A percentile compares a stretch with the other conserved stretches of the same genome.
These are phyloP conservation scores for Holocentrus rufus DNA, from an alignment of 2,797 vertebrate genomes.

Conservation along the genomic window DNA sequence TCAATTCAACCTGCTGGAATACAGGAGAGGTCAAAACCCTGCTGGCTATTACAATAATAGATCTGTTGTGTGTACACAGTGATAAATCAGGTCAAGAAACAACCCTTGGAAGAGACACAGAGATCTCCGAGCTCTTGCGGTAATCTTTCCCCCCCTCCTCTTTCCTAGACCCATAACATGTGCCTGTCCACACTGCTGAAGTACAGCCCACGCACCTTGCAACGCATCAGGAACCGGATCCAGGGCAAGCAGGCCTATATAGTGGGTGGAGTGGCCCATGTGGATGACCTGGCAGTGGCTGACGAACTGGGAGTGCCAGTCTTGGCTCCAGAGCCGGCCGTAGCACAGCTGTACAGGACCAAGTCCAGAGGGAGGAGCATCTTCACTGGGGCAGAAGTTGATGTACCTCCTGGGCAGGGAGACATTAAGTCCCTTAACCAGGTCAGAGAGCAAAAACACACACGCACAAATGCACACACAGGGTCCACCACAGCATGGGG, in stretches of 20 bases:
- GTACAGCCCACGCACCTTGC: slow-evolving; percentile 88
- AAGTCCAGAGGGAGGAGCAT: slow-evolving; percentile 89
- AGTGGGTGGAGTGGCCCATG: slow-evolving; percentile 83
- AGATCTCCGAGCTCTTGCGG: slow-evolving; percentile 41
- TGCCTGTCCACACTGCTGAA: slow-evolving; percentile 88
- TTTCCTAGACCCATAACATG: slow-evolving; percentile 74
- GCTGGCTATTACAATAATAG: slow-evolving; percentile 93
- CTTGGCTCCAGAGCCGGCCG: slow-evolving; percentile 85
- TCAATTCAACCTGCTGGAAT: slow-evolving; percentile 98
- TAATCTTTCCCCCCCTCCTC: slow-evolving; percentile 32
- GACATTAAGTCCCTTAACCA: slow-evolving; percentile 83
- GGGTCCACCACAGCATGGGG: neutral
- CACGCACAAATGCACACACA: neutral
- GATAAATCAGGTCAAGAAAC: slow-evolving; percentile 80
- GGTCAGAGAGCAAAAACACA: slow-evolving; percentile 74
- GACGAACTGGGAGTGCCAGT: slow-evolving; percentile 87
- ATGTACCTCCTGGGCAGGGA: slow-evolving; percentile 82
- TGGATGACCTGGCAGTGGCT: slow-evolving; percentile 90
- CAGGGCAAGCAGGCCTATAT: slow-evolving; percentile 86
- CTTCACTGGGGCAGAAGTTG: slow-evolving; percentile 81
- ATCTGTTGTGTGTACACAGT: slow-evolving; percentile 86
- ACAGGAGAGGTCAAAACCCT: slow-evolving; percentile 96
- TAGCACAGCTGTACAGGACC: slow-evolving; percentile 83
- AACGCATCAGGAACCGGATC: slow-evolving; percentile 84
- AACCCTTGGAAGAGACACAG: slow-evolving; percentile 72